Conservation (phyloP, 35 echinoderm and acorn worm species). For the Holothuria glaberrima region DNA sequence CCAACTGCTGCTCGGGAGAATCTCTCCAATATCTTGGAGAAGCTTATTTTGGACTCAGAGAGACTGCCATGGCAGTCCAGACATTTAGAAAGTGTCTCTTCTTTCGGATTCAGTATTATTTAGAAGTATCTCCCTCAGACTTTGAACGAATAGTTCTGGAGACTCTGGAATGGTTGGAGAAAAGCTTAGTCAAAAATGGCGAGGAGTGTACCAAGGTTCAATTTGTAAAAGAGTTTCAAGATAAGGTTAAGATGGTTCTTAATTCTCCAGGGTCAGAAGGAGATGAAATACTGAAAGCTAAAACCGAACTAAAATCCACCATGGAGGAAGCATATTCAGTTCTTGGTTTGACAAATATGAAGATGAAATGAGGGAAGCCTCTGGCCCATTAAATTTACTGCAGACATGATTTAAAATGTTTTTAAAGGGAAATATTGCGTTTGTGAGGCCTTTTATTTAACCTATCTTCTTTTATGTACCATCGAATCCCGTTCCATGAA, state of each 20-base stretch:
- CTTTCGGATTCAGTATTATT: neutral
- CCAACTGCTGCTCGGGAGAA: conserved; percentile 27
- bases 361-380: no score
- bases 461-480: no score
- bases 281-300: neutral
- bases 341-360: neutral
- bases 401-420: no score
- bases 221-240: neutral
- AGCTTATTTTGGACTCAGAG: conserved; percentile 2
- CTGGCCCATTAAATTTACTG: no score
- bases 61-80: neutral
- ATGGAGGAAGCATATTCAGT: conserved; percentile 6
- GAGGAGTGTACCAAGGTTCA: neutral
- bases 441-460: no score
- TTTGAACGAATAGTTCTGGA: conserved; percentile 3
- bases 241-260: neutral
- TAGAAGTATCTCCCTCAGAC: neutral
- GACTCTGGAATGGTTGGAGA: conserved; percentile 12
- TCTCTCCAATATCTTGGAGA: conserved; percentile 22
- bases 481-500: no score
- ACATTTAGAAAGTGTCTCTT: conserved; percentile 34
- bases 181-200: neutral
- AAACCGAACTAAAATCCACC: neutral
- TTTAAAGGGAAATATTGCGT: no score
- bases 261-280: neutral